Evolutionary conservation across 2,113 vertebrate genomes (phyloP).

Genomic region (Pimephales promelas): DNA sequence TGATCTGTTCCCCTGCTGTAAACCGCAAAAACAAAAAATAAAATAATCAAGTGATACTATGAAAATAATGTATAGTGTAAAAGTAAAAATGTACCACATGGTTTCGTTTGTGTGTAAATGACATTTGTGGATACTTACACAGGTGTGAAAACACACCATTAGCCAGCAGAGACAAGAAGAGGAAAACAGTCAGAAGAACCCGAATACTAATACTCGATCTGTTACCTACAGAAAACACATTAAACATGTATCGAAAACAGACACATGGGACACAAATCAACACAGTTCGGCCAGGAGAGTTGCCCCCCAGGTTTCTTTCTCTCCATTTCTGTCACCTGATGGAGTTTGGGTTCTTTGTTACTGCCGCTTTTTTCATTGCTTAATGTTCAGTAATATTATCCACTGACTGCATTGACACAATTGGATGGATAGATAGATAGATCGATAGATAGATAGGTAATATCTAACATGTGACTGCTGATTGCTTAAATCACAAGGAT

Average conservation of each 20-base stretch:
- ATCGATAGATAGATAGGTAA: no score
- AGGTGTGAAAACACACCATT: conserved; percentile 10
- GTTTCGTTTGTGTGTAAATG: not conserved
- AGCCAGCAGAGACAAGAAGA: not conserved
- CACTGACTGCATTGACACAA: no score
- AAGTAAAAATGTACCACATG: not conserved
- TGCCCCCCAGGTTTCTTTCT: no score
- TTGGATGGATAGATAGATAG: no score
- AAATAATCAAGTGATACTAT: not conserved
- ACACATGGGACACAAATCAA: not conserved
- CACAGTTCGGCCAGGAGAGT: no score
- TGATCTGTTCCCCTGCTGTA: not conserved
- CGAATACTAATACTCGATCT: not conserved
- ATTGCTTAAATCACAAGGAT: not conserved
- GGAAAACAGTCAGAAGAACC: not conserved
- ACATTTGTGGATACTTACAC: conserved; percentile 14
- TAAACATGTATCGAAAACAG: not conserved
- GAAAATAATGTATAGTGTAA: not conserved
- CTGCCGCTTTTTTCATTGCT: no score
- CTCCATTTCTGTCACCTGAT: no score
- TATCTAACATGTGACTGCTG: no score
- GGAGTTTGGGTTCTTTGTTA: no score
- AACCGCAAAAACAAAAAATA: not conserved
- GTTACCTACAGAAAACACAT: not conserved
- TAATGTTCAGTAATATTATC: no score